These are phyloP conservation scores for Blennius ocellaris DNA, from an alignment of 2,113 vertebrate genomes.

Conservation along the genomic window DNA sequence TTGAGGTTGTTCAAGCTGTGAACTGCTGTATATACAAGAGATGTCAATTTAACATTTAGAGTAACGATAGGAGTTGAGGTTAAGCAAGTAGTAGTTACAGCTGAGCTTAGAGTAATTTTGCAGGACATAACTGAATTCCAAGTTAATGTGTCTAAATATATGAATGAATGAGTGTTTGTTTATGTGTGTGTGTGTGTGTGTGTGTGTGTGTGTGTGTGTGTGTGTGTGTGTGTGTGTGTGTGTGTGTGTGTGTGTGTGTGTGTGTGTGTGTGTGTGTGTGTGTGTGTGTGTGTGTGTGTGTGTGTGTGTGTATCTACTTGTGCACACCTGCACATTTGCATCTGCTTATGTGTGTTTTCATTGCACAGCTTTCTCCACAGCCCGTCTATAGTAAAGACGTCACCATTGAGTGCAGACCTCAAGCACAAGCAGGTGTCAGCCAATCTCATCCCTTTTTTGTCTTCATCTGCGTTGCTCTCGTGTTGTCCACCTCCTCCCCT, in stretches of 20 bases:
- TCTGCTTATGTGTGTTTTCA: background rate
- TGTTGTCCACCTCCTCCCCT: slow-evolving; percentile 45
- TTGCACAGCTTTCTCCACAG: slow-evolving; percentile 27
- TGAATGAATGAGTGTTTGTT: too few relatives aligned
- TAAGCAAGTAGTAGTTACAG: too few relatives aligned
- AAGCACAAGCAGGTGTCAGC: slow-evolving; percentile 79
- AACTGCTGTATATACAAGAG: too few relatives aligned
- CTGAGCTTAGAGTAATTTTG: too few relatives aligned
- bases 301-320: background rate
- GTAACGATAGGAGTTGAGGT: too few relatives aligned
- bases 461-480: slow-evolving; percentile 44
- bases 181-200: too few relatives aligned
- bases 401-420: slow-evolving; percentile 54
- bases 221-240: background rate
- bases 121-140: too few relatives aligned
- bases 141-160: too few relatives aligned
- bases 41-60: too few relatives aligned
- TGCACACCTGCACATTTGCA: slow-evolving; percentile 70
- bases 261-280: background rate
- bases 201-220: background rate
- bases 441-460: slow-evolving; percentile 27
- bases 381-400: slow-evolving; percentile 30
- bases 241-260: too few relatives aligned
- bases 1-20: too few relatives aligned
- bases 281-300: too few relatives aligned